A percentile compares a stretch with the other conserved stretches of the same genome.
These are phyloP conservation scores for Erythrocercus mccallii DNA, from an alignment of 2,113 vertebrate genomes.

Conservation along the genomic window DNA sequence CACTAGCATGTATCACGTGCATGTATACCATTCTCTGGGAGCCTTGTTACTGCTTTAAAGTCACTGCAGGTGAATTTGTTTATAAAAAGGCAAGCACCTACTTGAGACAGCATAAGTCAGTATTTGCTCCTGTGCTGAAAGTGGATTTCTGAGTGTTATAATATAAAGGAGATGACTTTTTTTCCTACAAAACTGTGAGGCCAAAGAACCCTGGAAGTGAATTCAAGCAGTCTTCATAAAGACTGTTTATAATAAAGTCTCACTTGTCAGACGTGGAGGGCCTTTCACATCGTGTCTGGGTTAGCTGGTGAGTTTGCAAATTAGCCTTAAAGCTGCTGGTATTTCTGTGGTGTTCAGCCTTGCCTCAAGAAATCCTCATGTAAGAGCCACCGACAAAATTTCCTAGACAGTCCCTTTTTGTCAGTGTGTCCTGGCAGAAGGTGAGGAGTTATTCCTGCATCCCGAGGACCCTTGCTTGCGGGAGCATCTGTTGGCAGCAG, in stretches of 20 bases:
- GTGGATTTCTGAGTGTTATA: background rate
- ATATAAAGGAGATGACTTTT: background rate
- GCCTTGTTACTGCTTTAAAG: background rate
- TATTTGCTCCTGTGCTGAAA: background rate
- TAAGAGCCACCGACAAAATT: background rate
- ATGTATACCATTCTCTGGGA: background rate
- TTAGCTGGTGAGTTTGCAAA: background rate
- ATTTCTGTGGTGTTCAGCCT: background rate
- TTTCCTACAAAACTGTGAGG: background rate
- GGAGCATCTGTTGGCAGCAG: background rate
- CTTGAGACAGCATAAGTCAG: background rate
- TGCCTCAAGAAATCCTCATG: background rate
- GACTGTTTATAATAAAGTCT: background rate
- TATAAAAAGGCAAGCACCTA: background rate
- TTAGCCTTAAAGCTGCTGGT: background rate
- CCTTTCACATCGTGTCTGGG: background rate
- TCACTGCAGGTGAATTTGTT: slow-evolving; percentile 15
- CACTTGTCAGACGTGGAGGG: background rate
- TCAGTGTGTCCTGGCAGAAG: background rate
- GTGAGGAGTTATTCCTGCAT: background rate
- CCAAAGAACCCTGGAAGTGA: background rate
- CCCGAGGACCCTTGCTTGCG: accelerated
- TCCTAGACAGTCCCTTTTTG: background rate
- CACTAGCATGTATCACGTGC: background rate
- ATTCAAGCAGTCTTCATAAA: background rate